These are phyloP conservation scores for Sarotherodon lohbergeri DNA, from an alignment of 2,113 vertebrate genomes.

Conservation along the genomic window DNA sequence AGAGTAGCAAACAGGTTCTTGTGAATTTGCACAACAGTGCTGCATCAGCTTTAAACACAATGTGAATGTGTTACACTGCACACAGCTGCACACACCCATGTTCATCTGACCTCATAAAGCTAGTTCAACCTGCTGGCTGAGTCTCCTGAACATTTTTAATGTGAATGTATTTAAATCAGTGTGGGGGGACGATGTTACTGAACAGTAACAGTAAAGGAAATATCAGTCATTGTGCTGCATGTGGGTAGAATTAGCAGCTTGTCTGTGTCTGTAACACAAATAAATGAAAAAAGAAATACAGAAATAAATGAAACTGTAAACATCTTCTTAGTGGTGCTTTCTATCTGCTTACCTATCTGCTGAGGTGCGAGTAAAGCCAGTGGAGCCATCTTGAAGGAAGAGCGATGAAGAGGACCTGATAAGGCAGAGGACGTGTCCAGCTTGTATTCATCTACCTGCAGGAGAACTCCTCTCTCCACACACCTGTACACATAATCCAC, in stretches of 20 bases:
- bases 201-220: background rate
- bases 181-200: background rate
- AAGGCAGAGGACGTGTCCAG: background rate
- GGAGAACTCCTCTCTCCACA: conserved; percentile 61
- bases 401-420: background rate
- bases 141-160: background rate
- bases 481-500: conserved; percentile 76
- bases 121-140: background rate
- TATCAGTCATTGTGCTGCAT: background rate
- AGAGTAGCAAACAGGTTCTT: background rate
- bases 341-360: background rate
- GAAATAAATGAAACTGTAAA: background rate
- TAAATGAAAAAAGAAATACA: background rate
- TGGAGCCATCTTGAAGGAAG: background rate
- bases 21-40: background rate
- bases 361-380: background rate
- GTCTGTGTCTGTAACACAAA: background rate
- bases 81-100: background rate
- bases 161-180: background rate
- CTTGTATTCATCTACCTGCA: conserved; percentile 56
- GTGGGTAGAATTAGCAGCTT: background rate
- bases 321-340: background rate
- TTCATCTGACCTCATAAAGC: background rate
- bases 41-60: background rate
- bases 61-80: background rate